Percentiles rank a stretch among this genome's conserved stretches.
These are phyloP conservation scores for Phymatocera aterrima DNA, from an alignment of 2,888 invertebrate genomes.

Conservation along the genomic window DNA sequence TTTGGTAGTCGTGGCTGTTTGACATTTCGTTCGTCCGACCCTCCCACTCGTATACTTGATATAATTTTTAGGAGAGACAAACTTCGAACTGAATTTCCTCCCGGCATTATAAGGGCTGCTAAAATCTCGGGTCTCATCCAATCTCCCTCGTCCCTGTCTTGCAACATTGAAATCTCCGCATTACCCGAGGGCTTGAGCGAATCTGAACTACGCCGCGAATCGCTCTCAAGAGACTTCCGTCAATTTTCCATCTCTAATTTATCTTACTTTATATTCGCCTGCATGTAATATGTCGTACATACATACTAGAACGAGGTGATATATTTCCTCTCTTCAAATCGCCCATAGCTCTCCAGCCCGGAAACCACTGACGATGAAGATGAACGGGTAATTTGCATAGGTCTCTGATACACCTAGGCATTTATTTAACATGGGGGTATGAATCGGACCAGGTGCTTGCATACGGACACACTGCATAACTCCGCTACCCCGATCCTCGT, in stretches of 20 bases:
- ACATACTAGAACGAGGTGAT: not conserved
- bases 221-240: constrained; percentile 9
- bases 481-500: constrained; percentile 14
- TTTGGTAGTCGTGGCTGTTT: not conserved
- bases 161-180: not conserved
- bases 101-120: not conserved
- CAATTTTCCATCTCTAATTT: constrained; percentile 28
- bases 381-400: constrained; percentile 33
- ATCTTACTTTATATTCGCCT: constrained; percentile 8
- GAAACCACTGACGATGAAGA: constrained; percentile 12
- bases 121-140: not conserved
- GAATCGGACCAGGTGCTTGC: constrained; percentile 36
- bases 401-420: not conserved
- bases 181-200: not conserved
- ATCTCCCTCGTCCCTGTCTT: no score
- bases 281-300: not conserved
- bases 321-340: not conserved
- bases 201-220: not conserved
- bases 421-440: not conserved
- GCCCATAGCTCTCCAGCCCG: not conserved
- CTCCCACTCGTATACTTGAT: constrained; percentile 58
- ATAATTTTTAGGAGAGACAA: constrained; percentile 34
- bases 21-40: constrained; percentile 46
- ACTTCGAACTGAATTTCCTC: not conserved
- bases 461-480: not conserved